Evolutionary conservation across 2,888 invertebrate species (phyloP).

Genomic region (Phorcus lineatus): DNA sequence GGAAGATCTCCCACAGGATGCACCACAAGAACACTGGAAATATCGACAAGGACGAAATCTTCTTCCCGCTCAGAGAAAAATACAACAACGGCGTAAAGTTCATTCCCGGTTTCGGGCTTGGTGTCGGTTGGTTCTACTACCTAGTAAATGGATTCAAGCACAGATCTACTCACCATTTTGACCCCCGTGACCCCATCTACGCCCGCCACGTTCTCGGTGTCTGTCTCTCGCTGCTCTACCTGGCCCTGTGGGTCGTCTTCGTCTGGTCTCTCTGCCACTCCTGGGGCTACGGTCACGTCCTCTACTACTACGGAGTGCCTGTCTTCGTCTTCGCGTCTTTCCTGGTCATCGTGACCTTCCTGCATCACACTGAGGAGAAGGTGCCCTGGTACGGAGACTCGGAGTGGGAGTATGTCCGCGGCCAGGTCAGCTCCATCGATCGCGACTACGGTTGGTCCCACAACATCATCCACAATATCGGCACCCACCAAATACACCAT

Average conservation of each 20-base stretch:
- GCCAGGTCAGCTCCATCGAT: constrained; percentile 68
- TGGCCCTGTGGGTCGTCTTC: constrained; percentile 43
- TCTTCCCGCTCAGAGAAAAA: constrained; percentile 60
- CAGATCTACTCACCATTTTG: constrained; percentile 60
- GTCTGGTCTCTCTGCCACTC: constrained; percentile 44
- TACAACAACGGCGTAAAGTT: constrained; percentile 37
- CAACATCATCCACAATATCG: constrained; percentile 65
- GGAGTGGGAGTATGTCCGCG: constrained; percentile 67
- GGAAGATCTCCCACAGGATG: constrained; percentile 66
- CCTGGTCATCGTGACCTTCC: constrained; percentile 66
- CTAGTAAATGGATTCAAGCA: constrained; percentile 64
- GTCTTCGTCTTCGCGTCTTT: constrained; percentile 65
- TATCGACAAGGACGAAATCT: constrained; percentile 69
- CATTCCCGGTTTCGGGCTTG: constrained; percentile 47
- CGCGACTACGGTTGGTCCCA: constrained; percentile 68
- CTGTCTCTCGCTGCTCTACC: constrained; percentile 44
- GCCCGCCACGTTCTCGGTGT: constrained; percentile 50
- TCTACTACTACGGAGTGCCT: constrained; percentile 62
- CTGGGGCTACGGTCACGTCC: constrained; percentile 48
- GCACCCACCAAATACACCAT: constrained; percentile 70
- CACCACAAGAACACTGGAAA: constrained; percentile 70
- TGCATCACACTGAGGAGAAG: constrained; percentile 67
- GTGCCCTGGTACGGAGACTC: constrained; percentile 66
- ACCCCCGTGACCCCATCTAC: constrained; percentile 56
- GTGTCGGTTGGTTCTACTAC: constrained; percentile 66